phyloP scores from a whole-genome alignment of 2,888 invertebrate genomes.

The Hypercompe scribonia region DNA sequence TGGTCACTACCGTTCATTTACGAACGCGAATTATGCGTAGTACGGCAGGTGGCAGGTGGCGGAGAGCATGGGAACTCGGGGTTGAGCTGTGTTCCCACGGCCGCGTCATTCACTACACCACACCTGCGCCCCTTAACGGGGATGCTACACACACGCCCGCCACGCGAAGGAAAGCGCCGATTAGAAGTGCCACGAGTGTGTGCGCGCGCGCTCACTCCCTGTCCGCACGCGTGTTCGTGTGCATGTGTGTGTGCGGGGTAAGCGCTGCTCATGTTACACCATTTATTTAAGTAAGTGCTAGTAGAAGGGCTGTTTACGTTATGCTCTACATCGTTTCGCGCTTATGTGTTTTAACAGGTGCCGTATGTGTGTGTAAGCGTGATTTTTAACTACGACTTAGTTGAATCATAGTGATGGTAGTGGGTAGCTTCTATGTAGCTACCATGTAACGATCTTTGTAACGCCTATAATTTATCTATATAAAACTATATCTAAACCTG shows the following conservation, averaged over 20 bases:
- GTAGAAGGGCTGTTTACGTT: slow-evolving; percentile 68
- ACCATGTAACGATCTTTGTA: slow-evolving; percentile 56
- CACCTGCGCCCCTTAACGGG: slow-evolving; percentile 86
- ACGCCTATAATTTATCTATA: slow-evolving; percentile 50
- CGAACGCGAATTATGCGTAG: slow-evolving; percentile 86
- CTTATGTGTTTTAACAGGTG: slow-evolving; percentile 54
- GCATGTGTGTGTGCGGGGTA: slow-evolving; percentile 48
- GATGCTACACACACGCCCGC: slow-evolving; percentile 82
- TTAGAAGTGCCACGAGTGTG: slow-evolving; percentile 70
- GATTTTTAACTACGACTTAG: slow-evolving; percentile 68
- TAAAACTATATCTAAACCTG: not conserved
- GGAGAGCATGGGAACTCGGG: slow-evolving; percentile 81
- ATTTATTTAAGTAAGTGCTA: slow-evolving; percentile 68
- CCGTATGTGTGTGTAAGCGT: slow-evolving; percentile 51
- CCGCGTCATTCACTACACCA: slow-evolving; percentile 80
- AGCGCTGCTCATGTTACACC: slow-evolving; percentile 64
- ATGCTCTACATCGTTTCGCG: slow-evolving; percentile 46
- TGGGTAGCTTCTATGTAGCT: not conserved
- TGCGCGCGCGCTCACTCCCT: slow-evolving; percentile 55
- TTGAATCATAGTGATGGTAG: slow-evolving; percentile 59
- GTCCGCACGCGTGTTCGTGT: slow-evolving; percentile 44
- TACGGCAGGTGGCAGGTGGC: slow-evolving; percentile 84
- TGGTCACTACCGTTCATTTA: slow-evolving; percentile 87
- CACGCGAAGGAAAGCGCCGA: slow-evolving; percentile 83
- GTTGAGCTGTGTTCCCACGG: slow-evolving; percentile 83